These are phyloP conservation scores for Bibio marci DNA, from an alignment of 2,888 invertebrate species.

Conservation along the genomic window DNA sequence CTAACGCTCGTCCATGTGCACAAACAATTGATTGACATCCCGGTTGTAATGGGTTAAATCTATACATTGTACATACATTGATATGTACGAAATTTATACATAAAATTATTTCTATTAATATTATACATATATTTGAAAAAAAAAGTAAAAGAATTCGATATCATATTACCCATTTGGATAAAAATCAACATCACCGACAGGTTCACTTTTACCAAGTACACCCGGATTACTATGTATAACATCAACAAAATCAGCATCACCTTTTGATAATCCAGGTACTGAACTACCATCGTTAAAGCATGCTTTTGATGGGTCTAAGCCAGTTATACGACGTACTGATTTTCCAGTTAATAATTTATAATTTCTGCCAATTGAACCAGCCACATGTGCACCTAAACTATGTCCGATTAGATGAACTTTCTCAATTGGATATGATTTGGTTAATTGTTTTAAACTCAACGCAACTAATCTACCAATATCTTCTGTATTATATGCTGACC, in stretches of 20 bases:
- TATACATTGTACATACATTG: too few relatives aligned
- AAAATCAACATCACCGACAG: slow-evolving; percentile 23
- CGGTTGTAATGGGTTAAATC: background rate
- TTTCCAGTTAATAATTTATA: slow-evolving; percentile 9
- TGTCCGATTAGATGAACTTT: slow-evolving; percentile 9
- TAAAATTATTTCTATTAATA: background rate
- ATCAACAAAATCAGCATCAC: slow-evolving; percentile 23
- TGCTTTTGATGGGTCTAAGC: slow-evolving; percentile 25
- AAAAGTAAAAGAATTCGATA: too few relatives aligned
- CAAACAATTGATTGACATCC: too few relatives aligned
- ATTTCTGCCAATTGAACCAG: background rate
- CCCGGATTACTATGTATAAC: slow-evolving; percentile 23
- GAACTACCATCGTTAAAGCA: slow-evolving; percentile 21
- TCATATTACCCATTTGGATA: slow-evolving; percentile 20
- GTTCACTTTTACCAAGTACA: slow-evolving; percentile 19
- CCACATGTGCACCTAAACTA: background rate
- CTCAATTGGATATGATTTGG: slow-evolving; percentile 3
- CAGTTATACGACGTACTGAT: slow-evolving; percentile 22
- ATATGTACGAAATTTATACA: too few relatives aligned
- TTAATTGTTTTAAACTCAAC: slow-evolving; percentile 2
- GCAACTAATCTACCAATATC: slow-evolving; percentile 8
- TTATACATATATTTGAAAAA: background rate
- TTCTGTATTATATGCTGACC: slow-evolving; percentile 9
- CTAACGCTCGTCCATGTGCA: too few relatives aligned
- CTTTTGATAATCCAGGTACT: slow-evolving; percentile 17